phyloP scores from a whole-genome alignment of 2,888 invertebrate species.

The Thalpophila matura region DNA sequence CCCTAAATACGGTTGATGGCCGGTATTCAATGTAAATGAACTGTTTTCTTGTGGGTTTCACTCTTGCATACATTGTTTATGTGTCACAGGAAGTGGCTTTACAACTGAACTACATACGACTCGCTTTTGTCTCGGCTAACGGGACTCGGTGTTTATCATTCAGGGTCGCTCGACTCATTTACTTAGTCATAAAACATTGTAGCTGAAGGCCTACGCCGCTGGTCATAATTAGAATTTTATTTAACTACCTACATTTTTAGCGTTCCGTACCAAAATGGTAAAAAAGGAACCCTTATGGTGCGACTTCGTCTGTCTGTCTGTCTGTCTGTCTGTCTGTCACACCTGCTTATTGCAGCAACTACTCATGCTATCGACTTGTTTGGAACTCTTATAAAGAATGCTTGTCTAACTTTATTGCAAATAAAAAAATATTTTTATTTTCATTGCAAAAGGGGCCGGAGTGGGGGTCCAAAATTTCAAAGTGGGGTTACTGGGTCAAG shows the following conservation, averaged over 20 bases:
- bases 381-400: too few relatives aligned
- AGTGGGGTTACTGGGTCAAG: too few relatives aligned
- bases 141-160: slow-evolving; percentile 74
- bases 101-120: slow-evolving; percentile 73
- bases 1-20: slow-evolving; percentile 56
- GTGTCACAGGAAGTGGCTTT: slow-evolving; percentile 77
- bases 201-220: slow-evolving; percentile 29
- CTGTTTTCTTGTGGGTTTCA: slow-evolving; percentile 71
- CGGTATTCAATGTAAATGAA: slow-evolving; percentile 81
- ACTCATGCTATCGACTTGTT: too few relatives aligned
- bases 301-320: too few relatives aligned
- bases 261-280: too few relatives aligned
- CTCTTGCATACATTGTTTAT: slow-evolving; percentile 72
- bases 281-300: too few relatives aligned
- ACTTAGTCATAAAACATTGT: slow-evolving; percentile 60
- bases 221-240: slow-evolving; percentile 16
- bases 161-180: slow-evolving; percentile 73
- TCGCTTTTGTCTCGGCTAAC: slow-evolving; percentile 77
- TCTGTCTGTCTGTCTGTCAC: too few relatives aligned
- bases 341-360: too few relatives aligned
- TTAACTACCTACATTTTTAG: neutral
- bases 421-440: too few relatives aligned
- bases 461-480: too few relatives aligned
- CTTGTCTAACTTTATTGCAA: too few relatives aligned
- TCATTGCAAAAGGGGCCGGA: too few relatives aligned